Evolutionary conservation across 2,797 vertebrate genomes (phyloP), one percentile per base, ranked within the genome.

Genomic region (Epinephelus coioides): DNA sequence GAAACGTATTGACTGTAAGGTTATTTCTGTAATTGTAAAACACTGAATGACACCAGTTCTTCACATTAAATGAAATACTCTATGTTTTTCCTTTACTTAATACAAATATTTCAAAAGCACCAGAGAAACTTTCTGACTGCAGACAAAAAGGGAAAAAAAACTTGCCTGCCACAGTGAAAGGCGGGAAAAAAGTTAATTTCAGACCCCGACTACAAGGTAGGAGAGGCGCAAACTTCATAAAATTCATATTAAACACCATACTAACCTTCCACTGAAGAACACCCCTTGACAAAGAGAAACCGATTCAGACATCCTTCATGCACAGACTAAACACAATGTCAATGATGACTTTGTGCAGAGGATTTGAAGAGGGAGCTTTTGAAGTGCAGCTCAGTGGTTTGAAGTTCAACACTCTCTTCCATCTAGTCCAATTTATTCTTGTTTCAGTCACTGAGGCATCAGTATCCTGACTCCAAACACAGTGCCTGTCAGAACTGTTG

Each of bases 351-450:
- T 75, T 86, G 89, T 72, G 78, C 68, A 61, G 73, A 78, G 67
- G 78, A 74, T 83, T 79, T 89, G 84, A 84, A 86, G 79, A 69
- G 75, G 46, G 74, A 81, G 82, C 78, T 76, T 91, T 85, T 92
- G 78, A 93, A 93, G 89, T 89, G 85, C 67, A 82, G 73, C 81
- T 82, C 72, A 49, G 67, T 62, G 78, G 81, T 89, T 81, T 90
- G 86, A 92, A 89, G 87, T 89, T 87, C 76, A 55, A 51, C 76
- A 43, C 81, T 78, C 67, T 82, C 70, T 71, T 83, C 90, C 69
- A 86, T 89, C 83, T 61, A 23, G 43, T 81, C 85, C 84, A 87
- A 88, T 92, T 88, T 88, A 81, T 87, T 84, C 85, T 85, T 34
- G 76, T 88, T 81, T 88, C 76, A 82, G 86, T 86, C 86, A 84